Evolutionary conservation across 1,140 invertebrate species (phyloP).

Genomic region (Drosophila bifasciata): DNA sequence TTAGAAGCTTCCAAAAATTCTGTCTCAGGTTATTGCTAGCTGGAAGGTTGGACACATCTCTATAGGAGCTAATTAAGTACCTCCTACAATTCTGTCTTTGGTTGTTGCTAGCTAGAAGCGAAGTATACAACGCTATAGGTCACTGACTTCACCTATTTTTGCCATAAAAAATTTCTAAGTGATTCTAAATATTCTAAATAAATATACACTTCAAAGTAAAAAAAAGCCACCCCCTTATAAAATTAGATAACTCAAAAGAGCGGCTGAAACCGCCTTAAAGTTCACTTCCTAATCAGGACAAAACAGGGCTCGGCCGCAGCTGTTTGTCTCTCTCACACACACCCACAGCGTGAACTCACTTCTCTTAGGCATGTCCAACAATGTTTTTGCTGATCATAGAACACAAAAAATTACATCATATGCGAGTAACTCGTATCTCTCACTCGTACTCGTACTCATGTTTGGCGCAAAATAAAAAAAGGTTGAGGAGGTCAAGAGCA

Average conservation of each 20-base stretch:
- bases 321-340: slow-evolving; percentile 21
- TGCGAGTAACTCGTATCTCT: background rate
- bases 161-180: no score
- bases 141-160: no score
- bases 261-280: background rate
- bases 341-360: background rate
- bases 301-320: slow-evolving; percentile 6
- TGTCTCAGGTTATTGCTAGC: no score
- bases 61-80: no score
- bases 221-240: background rate
- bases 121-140: no score
- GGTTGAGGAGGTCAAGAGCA: slow-evolving; percentile 47
- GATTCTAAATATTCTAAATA: background rate
- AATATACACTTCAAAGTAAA: background rate
- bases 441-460: background rate
- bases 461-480: slow-evolving; percentile 16
- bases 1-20: no score
- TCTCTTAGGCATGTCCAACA: slow-evolving; percentile 4
- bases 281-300: background rate
- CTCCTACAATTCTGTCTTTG: no score
- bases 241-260: background rate
- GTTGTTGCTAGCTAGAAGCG: no score
- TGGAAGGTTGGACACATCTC: no score
- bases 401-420: slow-evolving; percentile 33
- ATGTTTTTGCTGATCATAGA: slow-evolving; percentile 23